These are phyloP conservation scores for Melieria omissa DNA, from an alignment of 2,888 invertebrate genomes.

Conservation along the genomic window DNA sequence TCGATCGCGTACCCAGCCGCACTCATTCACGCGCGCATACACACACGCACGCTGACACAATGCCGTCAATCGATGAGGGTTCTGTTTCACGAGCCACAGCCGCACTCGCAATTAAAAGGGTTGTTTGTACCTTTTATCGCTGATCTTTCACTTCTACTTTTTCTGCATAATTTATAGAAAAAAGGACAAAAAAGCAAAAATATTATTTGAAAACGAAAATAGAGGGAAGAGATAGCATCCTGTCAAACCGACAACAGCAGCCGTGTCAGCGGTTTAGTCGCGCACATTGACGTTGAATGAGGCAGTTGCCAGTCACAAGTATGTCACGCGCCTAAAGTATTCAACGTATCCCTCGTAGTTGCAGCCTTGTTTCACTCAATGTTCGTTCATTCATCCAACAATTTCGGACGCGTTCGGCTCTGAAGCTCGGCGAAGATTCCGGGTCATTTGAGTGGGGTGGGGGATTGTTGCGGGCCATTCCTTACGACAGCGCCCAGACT, in stretches of 20 bases:
- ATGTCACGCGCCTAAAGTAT: constrained; percentile 42
- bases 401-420: too few relatives aligned
- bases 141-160: constrained; percentile 43
- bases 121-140: constrained; percentile 41
- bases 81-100: constrained; percentile 15
- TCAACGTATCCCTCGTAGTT: background rate
- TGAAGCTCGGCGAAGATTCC: too few relatives aligned
- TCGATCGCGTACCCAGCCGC: constrained; percentile 11
- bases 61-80: constrained; percentile 3
- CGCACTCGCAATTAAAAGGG: constrained; percentile 38
- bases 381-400: too few relatives aligned
- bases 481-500: too few relatives aligned
- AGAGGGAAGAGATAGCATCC: constrained; percentile 38
- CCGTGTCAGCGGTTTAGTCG: background rate
- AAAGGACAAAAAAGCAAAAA: constrained; percentile 24
- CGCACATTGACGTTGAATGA: constrained; percentile 1
- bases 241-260: constrained; percentile 13
- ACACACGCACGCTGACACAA: constrained; percentile 5
- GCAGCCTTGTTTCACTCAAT: too few relatives aligned
- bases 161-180: constrained; percentile 35
- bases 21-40: background rate
- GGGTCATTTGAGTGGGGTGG: too few relatives aligned
- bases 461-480: too few relatives aligned
- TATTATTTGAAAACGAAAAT: constrained; percentile 38
- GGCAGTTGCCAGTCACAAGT: constrained; percentile 38